Evolutionary conservation across 2,888 invertebrate species (phyloP).

Genomic region (Archips crataeganus): DNA sequence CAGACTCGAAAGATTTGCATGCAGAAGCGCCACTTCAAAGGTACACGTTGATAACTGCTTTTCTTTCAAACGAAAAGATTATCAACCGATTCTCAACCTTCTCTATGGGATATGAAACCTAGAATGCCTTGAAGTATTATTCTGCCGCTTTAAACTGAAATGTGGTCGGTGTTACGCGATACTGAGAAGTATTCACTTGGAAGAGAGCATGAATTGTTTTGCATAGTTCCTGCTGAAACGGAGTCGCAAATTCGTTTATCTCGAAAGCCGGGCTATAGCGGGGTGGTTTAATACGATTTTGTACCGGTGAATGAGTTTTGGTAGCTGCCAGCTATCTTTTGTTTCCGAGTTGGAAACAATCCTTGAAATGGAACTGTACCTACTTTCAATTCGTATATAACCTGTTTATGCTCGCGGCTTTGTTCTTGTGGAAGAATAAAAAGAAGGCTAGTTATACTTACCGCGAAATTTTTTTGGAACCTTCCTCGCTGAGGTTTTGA

Average conservation of each 20-base stretch:
- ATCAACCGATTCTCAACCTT: slow-evolving; percentile 38
- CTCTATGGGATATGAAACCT: background rate
- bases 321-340: slow-evolving; percentile 82
- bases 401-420: no score
- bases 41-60: slow-evolving; percentile 74
- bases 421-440: no score
- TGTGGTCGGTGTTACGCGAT: slow-evolving; percentile 29
- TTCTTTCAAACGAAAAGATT: slow-evolving; percentile 49
- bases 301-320: slow-evolving; percentile 85
- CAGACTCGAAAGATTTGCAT: slow-evolving; percentile 75
- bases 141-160: slow-evolving; percentile 1
- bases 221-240: slow-evolving; percentile 42
- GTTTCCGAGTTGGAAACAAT: slow-evolving; percentile 37
- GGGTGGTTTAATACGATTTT: slow-evolving; percentile 79
- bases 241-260: slow-evolving; percentile 69
- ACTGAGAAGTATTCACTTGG: background rate
- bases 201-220: slow-evolving; percentile 47
- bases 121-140: background rate
- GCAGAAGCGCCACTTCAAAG: slow-evolving; percentile 86
- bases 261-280: slow-evolving; percentile 65
- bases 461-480: no score
- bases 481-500: no score
- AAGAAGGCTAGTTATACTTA: no score
- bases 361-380: background rate
- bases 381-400: no score